These are phyloP conservation scores for Ammodramus savannarum DNA, from an alignment of 2,113 vertebrate genomes.

Conservation along the genomic window DNA sequence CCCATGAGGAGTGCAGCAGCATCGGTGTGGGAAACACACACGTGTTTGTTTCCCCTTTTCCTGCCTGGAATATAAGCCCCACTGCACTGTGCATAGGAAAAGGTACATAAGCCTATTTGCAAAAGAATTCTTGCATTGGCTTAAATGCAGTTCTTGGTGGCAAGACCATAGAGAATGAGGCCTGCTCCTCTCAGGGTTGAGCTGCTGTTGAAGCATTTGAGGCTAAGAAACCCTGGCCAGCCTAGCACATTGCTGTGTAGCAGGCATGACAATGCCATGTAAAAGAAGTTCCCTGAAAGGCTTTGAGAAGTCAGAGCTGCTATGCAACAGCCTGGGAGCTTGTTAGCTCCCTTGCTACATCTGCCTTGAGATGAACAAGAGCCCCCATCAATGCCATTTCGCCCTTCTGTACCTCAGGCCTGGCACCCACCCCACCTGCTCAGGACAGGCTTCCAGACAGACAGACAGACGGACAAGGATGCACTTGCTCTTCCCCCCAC, in stretches of 20 bases:
- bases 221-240: neutral
- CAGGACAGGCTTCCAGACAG: neutral
- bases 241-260: neutral
- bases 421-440: neutral
- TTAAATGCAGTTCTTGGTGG: neutral
- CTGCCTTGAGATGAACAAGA: slow-evolving; percentile 60
- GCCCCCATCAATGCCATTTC: neutral
- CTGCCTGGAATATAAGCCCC: neutral
- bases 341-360: slow-evolving; percentile 63
- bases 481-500: slow-evolving; percentile 41
- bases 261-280: slow-evolving; percentile 51
- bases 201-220: neutral
- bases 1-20: neutral
- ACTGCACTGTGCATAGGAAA: neutral
- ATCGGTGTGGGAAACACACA: neutral
- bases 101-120: neutral
- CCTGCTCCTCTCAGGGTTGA: neutral
- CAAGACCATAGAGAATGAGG: neutral
- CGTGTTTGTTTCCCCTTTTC: neutral
- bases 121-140: neutral
- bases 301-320: slow-evolving; percentile 67
- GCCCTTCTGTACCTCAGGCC: neutral
- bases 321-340: slow-evolving; percentile 45
- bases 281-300: slow-evolving; percentile 44
- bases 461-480: neutral